Base-by-base conservation (phyloP, 2,888 invertebrate genomes). In the Theodoxus fluviatilis region DNA sequence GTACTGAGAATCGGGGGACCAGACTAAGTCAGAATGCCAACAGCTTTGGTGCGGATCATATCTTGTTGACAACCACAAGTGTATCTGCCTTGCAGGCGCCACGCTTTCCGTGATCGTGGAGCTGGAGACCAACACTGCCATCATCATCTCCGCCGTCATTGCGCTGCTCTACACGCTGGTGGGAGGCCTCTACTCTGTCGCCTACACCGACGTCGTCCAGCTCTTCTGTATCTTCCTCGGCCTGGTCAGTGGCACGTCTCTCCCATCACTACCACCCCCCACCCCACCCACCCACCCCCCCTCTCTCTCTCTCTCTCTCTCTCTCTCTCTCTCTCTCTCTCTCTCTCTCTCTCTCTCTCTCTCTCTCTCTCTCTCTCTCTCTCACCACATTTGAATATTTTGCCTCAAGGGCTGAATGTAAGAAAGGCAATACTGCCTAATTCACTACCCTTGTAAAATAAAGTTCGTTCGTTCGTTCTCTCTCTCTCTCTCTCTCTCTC, bases 151-250 rank as follows among this genome's bases (percentile, higher is more conserved):
- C 1, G 94, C 98, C 2, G 94, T 94, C 87, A 96, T 99, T 79
- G 98, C 98, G 28, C 94, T 98, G 63, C 94, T 96, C 89, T 99
- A 99, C 90, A 98, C 98, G 1, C 91, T 99, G 69, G 96, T 98
- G 87, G 98, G 98, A 2, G 98, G 98, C 0, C 91, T 99, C 63
- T 99, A 98, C 89, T 94, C 97, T 69, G 98, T 99, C 73, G 98
- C 98, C 0, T 99, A 99, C 87, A 99, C 98, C 0, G 98, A 98
- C 87, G 98, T 98, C 81, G 96, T 98, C 81, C 98, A 98, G 88
- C 90, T 98, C 64, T 95, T 97, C 90, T 98, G 97, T 89, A 98
- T 98, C 86, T 97, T 98, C 89, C 92, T 98, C 82, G 98, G 98
- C 38, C 90, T 99, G 89, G 92, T 92, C 81, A 88, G 90, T 87